phyloP scores from a whole-genome alignment of 2,888 invertebrate species.

The Gortyna flavago region DNA sequence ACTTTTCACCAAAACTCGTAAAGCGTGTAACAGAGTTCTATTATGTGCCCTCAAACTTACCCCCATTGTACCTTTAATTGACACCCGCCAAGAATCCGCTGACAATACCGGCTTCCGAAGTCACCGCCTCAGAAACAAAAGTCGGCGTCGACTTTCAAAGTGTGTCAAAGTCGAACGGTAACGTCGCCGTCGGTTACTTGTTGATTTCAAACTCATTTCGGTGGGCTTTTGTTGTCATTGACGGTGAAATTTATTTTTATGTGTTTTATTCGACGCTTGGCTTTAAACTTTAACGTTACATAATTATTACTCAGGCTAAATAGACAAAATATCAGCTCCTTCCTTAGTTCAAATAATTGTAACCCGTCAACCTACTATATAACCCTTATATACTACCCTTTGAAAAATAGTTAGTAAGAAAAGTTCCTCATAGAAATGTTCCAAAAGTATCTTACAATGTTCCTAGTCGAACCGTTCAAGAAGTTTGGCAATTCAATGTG shows the following conservation, averaged over 20 bases:
- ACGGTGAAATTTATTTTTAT: conserved; percentile 26
- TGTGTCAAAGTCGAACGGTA: conserved; percentile 35
- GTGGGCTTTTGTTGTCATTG: conserved; percentile 40
- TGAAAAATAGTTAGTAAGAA: background rate
- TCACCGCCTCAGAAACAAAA: conserved; percentile 40
- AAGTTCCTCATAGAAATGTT: background rate
- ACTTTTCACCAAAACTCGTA: conserved; percentile 26
- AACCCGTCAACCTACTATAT: background rate
- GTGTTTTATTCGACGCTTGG: background rate
- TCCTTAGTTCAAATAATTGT: background rate
- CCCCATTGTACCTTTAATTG: conserved; percentile 58
- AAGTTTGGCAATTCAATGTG: conserved; percentile 16
- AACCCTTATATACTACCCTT: too few species aligned
- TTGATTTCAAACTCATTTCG: conserved; percentile 56
- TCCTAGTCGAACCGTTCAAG: background rate
- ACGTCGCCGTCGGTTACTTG: conserved; percentile 47
- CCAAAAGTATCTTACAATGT: background rate
- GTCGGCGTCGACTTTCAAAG: conserved; percentile 45
- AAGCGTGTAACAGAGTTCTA: conserved; percentile 39
- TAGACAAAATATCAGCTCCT: background rate
- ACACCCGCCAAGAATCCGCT: conserved; percentile 46
- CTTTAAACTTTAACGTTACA: conserved; percentile 3
- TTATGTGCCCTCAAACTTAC: conserved; percentile 32
- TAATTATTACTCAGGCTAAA: conserved; percentile 11
- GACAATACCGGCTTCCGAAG: conserved; percentile 30